These are phyloP conservation scores for Pluvialis apricaria DNA, from an alignment of 2,113 vertebrate genomes.

Conservation along the genomic window DNA sequence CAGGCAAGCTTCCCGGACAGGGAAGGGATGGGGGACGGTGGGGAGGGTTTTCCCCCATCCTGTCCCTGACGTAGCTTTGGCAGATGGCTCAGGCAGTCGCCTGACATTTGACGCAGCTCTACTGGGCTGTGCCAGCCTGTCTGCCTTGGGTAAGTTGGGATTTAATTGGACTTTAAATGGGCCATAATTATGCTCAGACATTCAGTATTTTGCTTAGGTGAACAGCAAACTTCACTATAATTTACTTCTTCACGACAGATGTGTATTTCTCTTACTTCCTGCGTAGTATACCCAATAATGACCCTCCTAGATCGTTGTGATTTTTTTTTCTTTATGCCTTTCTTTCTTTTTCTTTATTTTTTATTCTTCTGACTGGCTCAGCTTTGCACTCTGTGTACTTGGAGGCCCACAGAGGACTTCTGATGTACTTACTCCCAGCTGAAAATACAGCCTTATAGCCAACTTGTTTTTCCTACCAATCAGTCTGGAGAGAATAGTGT, in stretches of 20 bases:
- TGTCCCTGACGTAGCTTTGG: neutral
- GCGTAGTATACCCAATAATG: neutral
- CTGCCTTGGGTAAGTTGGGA: neutral
- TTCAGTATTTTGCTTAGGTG: neutral
- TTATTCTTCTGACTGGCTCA: neutral
- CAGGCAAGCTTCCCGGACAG: neutral
- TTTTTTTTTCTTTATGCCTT: neutral
- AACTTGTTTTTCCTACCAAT: slow-evolving; percentile 8
- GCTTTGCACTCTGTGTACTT: neutral
- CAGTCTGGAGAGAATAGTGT: neutral
- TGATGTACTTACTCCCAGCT: neutral
- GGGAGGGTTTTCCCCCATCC: neutral
- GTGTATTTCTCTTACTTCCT: neutral
- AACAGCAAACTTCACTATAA: neutral
- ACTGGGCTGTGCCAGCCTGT: neutral
- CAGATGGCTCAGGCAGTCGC: neutral
- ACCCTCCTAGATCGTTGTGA: neutral
- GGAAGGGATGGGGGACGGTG: neutral
- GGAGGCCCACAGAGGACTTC: neutral
- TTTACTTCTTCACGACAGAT: neutral
- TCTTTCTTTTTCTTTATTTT: neutral
- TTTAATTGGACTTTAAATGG: neutral
- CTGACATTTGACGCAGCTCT: neutral
- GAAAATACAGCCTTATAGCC: neutral
- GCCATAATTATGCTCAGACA: neutral